Base-by-base conservation (phyloP, 2,888 invertebrate genomes). In the Glomeris marginata region DNA sequence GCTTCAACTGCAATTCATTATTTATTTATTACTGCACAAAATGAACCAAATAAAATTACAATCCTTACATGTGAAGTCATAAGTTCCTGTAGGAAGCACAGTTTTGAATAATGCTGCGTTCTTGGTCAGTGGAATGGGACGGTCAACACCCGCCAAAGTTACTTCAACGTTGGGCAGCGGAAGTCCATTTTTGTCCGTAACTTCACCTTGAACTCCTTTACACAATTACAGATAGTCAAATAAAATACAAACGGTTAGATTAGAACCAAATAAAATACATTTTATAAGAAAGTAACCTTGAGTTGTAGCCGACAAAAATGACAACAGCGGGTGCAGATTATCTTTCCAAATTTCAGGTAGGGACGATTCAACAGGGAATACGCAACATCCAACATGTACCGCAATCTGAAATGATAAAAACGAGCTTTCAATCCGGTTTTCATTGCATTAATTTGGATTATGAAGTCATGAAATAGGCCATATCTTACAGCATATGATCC, bases 331-430 rank as follows among this genome's bases (percentile, higher is more conserved):
- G 10, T 61, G 58, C 50, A 66, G 61, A 60, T 79, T 78, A 52
- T 77, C 74, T 56, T 78, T 74, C 84, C 85, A 86, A 8, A 82
- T 74, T 55, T 72, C 72, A 0, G 77, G 78, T n/a, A 87, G 72
- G 43, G 77, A 72, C 0, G 63, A 66, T n/a, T 76, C 72, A 0
- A 65, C 61, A 0, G 90, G 88, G 74, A 84, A 84, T 58, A 81
- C 81, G 62, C 90, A 90, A 60, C 90, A 90, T 49, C 80, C 79
- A 22, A 90, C 65, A 16, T 84, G 81, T 2, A 80, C 73, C 0
- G 81, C 78, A 45, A 82, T 70, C 62, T 69, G 51, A 2, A 51
- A 52, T 51, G 50, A 21, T 52, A 51, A 45, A 38, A 43, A 42
- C 47, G 21, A 33, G 18, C 18, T 34, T 15, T 5, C 6, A 46